These are phyloP conservation scores for Rhadinocentrus ornatus DNA, from an alignment of 2,797 vertebrate genomes.

Conservation along the genomic window DNA sequence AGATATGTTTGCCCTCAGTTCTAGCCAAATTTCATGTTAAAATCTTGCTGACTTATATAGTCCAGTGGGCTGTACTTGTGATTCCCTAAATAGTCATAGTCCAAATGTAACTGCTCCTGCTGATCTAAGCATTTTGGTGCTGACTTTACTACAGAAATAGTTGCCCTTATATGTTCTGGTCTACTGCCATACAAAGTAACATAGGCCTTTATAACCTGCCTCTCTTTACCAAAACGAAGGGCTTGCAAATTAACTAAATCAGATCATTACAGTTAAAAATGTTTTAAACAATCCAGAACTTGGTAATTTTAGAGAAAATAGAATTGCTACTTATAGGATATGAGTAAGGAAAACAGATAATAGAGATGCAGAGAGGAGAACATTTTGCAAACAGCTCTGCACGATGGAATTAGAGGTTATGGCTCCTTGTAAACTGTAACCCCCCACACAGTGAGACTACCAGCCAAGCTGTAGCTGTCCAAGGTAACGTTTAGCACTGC, in stretches of 20 bases:
- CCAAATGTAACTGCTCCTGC: not conserved
- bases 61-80: not conserved
- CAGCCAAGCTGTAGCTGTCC: slow-evolving; percentile 21
- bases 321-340: not conserved
- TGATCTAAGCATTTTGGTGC: not conserved
- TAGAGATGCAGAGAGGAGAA: not conserved
- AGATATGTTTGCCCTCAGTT: not conserved
- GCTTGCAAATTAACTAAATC: too few relatives aligned
- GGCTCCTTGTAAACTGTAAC: slow-evolving; percentile 6
- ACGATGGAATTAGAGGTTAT: slow-evolving; percentile 23
- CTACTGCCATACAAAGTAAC: too few relatives aligned
- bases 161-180: not conserved
- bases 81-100: not conserved
- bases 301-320: not conserved
- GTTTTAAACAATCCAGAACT: not conserved
- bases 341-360: not conserved
- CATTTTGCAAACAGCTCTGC: not conserved
- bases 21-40: not conserved
- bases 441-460: slow-evolving; percentile 7
- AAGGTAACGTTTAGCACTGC: not conserved
- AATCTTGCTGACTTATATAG: not conserved
- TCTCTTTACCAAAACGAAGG: too few relatives aligned
- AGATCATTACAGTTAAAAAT: not conserved
- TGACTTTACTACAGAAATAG: not conserved
- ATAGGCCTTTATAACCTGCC: too few relatives aligned